Evolutionary conservation across 1,140 invertebrate genomes (phyloP).

Genomic region (Papilio helenus): DNA sequence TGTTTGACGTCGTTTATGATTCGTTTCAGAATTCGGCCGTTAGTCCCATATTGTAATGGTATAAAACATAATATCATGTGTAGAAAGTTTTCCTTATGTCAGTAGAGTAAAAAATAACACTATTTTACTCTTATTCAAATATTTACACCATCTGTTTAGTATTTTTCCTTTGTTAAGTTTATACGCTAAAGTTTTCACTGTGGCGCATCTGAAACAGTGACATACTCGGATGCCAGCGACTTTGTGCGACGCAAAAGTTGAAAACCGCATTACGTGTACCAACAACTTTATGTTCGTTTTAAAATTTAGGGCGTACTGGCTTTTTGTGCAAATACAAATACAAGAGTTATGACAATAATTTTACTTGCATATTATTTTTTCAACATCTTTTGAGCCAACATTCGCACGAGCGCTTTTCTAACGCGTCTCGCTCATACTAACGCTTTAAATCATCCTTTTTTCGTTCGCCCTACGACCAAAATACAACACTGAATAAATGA

Average conservation of each 20-base stretch:
- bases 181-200: neutral
- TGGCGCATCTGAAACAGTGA: conserved; percentile 15
- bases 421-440: too few species aligned
- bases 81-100: too few species aligned
- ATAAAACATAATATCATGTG: too few species aligned
- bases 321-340: neutral
- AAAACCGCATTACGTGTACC: conserved; percentile 21
- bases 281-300: conserved; percentile 15
- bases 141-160: conserved; percentile 8
- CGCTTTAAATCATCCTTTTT: too few species aligned
- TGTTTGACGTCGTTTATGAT: too few species aligned
- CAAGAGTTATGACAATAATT: neutral
- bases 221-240: neutral
- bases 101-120: neutral
- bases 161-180: conserved; percentile 18
- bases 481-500: too few species aligned
- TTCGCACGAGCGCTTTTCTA: too few species aligned
- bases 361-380: too few species aligned
- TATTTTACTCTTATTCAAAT: conserved; percentile 5
- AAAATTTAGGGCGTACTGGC: neutral
- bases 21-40: too few species aligned
- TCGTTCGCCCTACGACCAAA: too few species aligned
- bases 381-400: too few species aligned
- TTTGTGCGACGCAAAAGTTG: conserved; percentile 17
- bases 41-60: too few species aligned